These are phyloP conservation scores for Drosophila meridionalis DNA, from an alignment of 2,888 invertebrate species.

Conservation along the genomic window DNA sequence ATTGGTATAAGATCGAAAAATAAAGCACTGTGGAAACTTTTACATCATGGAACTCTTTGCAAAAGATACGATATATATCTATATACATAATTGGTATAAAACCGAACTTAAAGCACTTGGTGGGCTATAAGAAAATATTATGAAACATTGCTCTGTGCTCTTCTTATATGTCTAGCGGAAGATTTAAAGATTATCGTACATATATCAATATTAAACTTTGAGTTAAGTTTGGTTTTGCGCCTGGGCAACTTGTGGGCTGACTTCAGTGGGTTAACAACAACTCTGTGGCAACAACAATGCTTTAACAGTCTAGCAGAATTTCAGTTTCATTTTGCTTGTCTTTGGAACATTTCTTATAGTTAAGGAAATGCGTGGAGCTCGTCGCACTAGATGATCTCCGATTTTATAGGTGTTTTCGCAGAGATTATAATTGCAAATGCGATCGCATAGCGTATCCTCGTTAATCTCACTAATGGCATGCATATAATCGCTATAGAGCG, in stretches of 20 bases:
- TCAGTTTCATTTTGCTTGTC: constrained; percentile 90
- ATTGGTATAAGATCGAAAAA: constrained; percentile 52
- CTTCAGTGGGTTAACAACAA: constrained; percentile 57
- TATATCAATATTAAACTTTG: constrained; percentile 14
- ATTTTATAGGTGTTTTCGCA: constrained; percentile 87
- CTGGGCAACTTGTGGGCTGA: constrained; percentile 36
- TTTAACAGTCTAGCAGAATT: constrained; percentile 84
- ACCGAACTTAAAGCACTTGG: constrained; percentile 73
- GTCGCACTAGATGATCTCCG: constrained; percentile 89
- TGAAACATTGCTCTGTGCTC: constrained; percentile 27
- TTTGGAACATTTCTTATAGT: constrained; percentile 98
- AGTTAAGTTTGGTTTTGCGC: constrained; percentile 18
- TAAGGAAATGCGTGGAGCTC: constrained; percentile 92
- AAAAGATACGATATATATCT: constrained; percentile 4
- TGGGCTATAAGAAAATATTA: constrained; percentile 46
- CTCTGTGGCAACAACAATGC: neutral
- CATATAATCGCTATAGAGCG: constrained; percentile 92
- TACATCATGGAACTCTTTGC: constrained; percentile 3
- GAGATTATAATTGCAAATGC: constrained; percentile 88
- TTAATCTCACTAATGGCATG: constrained; percentile 93
- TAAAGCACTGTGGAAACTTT: constrained; percentile 67
- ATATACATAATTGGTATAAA: constrained; percentile 30
- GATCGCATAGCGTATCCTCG: constrained; percentile 88
- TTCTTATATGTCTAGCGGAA: constrained; percentile 72
- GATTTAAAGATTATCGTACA: constrained; percentile 33